A percentile compares a stretch with the other conserved stretches of the same genome.
Evolutionary conservation across 1,140 invertebrate species (phyloP).

Genomic region (Elymnias hypermnestra): DNA sequence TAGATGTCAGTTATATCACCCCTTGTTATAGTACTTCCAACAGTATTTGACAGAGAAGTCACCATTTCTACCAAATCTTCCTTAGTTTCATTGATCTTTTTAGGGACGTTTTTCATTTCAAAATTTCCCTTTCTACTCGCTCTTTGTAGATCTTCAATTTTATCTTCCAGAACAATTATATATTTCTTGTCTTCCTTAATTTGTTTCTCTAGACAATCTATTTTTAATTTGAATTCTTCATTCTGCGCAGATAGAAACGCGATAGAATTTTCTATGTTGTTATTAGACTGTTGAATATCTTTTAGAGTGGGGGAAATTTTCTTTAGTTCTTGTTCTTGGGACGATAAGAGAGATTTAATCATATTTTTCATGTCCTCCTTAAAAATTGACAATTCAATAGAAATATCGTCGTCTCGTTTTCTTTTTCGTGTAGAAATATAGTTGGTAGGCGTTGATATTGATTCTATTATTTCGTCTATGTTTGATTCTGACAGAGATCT

Average conservation of each 20-base stretch:
- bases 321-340: background rate
- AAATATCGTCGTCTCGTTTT: too few species aligned
- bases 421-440: too few species aligned
- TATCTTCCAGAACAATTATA: background rate
- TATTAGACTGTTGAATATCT: background rate
- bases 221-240: background rate
- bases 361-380: background rate
- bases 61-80: background rate
- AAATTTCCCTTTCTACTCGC: background rate
- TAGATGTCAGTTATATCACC: background rate
- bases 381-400: background rate
- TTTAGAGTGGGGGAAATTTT: background rate
- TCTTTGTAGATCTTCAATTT: background rate
- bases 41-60: background rate
- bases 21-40: too few species aligned
- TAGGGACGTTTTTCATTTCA: background rate
- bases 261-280: background rate
- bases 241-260: background rate
- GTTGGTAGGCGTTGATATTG: too few species aligned
- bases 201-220: background rate
- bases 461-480: too few species aligned
- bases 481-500: too few species aligned
- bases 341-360: background rate
- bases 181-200: background rate
- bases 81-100: background rate